A percentile compares a stretch with the other conserved stretches of the same genome.
These are phyloP conservation scores for Homarus americanus DNA, from an alignment of 1,140 invertebrate genomes.

Conservation along the genomic window DNA sequence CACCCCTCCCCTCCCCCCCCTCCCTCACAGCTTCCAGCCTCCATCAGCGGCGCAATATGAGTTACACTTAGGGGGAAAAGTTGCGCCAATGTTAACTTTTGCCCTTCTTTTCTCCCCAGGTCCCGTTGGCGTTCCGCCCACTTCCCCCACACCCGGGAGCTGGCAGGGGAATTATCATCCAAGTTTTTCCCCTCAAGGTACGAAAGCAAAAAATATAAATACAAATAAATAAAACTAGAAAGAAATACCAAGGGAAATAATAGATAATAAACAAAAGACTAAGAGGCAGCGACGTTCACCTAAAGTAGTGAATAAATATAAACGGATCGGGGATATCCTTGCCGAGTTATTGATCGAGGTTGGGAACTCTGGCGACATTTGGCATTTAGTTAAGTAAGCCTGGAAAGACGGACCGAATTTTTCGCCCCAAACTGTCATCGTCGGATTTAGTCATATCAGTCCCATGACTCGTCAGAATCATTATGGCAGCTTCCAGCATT, in stretches of 20 bases:
- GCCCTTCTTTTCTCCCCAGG: slow-evolving; percentile 32
- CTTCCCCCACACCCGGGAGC: slow-evolving; percentile 6
- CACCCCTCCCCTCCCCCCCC: neutral
- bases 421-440: slow-evolving; percentile 52
- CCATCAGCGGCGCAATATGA: slow-evolving; percentile 65
- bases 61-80: slow-evolving; percentile 66
- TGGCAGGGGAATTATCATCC: slow-evolving; percentile 24
- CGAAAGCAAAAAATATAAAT: neutral
- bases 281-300: neutral
- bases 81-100: slow-evolving; percentile 72
- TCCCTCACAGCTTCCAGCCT: neutral
- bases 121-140: slow-evolving; percentile 34
- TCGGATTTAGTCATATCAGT: slow-evolving; percentile 35
- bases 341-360: slow-evolving; percentile 63
- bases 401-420: slow-evolving; percentile 53
- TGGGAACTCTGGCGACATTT: slow-evolving; percentile 55
- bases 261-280: neutral
- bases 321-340: slow-evolving; percentile 10
- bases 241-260: neutral
- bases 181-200: neutral
- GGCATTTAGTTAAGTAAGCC: slow-evolving; percentile 68
- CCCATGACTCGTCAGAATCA: slow-evolving; percentile 8
- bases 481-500: slow-evolving; percentile 25
- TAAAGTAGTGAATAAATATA: neutral
- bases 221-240: neutral